Conservation (phyloP, 2,888 invertebrate genomes). For the Willowsia nigromaculata region DNA sequence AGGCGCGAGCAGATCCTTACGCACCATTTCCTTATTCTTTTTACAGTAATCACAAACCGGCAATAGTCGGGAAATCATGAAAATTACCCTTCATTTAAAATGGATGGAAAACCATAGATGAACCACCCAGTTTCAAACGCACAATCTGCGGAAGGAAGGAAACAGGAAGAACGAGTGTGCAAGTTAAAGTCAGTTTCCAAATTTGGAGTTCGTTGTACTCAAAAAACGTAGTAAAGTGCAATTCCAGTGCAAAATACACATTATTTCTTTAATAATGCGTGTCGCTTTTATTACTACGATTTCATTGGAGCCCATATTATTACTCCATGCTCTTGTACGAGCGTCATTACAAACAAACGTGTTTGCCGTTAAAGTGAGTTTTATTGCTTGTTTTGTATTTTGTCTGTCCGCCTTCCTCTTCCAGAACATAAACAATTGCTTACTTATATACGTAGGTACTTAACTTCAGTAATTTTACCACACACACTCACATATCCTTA, state of each 20-base stretch:
- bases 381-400: conserved; percentile 53
- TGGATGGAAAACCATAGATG: neutral
- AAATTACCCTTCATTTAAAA: neutral
- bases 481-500: neutral
- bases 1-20: neutral
- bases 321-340: conserved; percentile 10
- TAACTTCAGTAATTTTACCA: neutral
- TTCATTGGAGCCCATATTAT: neutral
- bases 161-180: neutral
- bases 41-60: neutral
- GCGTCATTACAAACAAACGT: conserved; percentile 44
- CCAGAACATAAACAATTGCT: conserved; percentile 40
- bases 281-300: conserved; percentile 51
- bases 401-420: conserved; percentile 9
- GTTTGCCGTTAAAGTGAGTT: conserved; percentile 32
- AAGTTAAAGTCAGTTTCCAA: neutral
- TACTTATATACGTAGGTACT: neutral
- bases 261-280: conserved; percentile 52
- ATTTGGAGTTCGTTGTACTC: neutral
- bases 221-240: neutral
- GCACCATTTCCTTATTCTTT: neutral
- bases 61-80: neutral
- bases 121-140: neutral
- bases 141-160: neutral
- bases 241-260: neutral